phyloP scores from a whole-genome alignment of 2,888 invertebrate genomes.

The Acanthococcus lagerstroemiae region DNA sequence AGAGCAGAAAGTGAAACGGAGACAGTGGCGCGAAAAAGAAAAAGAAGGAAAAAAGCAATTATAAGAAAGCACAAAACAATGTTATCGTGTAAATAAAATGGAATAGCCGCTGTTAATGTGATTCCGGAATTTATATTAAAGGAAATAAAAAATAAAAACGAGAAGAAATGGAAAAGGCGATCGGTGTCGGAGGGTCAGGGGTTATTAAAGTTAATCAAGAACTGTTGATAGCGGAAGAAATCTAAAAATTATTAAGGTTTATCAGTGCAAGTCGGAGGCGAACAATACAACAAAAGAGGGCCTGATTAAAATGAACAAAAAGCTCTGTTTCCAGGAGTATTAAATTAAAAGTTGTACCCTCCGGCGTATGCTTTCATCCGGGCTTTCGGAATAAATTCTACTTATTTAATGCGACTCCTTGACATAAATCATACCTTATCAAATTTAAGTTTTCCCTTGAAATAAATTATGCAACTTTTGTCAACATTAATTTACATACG shows the following conservation, averaged over 20 bases:
- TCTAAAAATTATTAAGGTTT: constrained; percentile 7
- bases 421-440: constrained; percentile 14
- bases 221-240: constrained; percentile 10
- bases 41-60: not conserved
- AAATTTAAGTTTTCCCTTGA: not conserved
- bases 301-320: constrained; percentile 5
- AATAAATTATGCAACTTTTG: constrained; percentile 6
- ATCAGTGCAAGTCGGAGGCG: not conserved
- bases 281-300: constrained; percentile 1
- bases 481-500: constrained; percentile 10
- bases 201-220: constrained; percentile 9
- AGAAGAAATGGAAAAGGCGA: not conserved
- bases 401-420: not conserved
- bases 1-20: too few relatives aligned
- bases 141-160: not conserved
- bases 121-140: not conserved
- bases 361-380: too few relatives aligned
- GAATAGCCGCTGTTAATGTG: not conserved
- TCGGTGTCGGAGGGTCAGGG: not conserved
- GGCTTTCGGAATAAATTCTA: not conserved
- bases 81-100: not conserved
- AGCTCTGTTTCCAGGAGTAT: not conserved
- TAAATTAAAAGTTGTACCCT: constrained; percentile 5
- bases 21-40: not conserved
- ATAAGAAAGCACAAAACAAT: constrained; percentile 5